Evolutionary conservation across 2,888 invertebrate genomes (phyloP).

Genomic region (Clivina fossor): DNA sequence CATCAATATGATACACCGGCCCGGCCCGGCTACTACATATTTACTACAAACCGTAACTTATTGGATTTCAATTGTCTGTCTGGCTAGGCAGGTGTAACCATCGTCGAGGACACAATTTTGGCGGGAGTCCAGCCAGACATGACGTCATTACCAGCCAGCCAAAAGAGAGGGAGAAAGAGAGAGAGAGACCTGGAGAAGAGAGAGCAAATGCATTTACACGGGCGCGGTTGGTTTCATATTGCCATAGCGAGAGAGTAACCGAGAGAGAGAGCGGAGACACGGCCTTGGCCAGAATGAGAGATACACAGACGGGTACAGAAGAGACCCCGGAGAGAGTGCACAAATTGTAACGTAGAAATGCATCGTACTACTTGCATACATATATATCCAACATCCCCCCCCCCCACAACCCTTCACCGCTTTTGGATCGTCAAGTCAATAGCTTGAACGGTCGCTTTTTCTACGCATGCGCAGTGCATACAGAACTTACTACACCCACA

Average conservation of each 20-base stretch:
- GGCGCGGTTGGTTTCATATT: constrained; percentile 31
- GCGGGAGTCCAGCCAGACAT: constrained; percentile 47
- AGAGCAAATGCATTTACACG: constrained; percentile 15
- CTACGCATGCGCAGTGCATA: too few relatives aligned
- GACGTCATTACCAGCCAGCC: constrained; percentile 40
- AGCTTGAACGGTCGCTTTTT: too few relatives aligned
- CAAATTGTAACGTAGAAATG: constrained; percentile 47
- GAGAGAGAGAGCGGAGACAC: constrained; percentile 35
- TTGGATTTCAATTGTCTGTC: too few relatives aligned
- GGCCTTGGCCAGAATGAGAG: constrained; percentile 27
- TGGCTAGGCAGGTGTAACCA: too few relatives aligned
- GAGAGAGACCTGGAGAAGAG: constrained; percentile 31
- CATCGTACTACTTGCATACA: constrained; percentile 50
- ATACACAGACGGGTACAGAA: background rate
- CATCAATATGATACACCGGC: too few relatives aligned
- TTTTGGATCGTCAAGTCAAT: too few relatives aligned
- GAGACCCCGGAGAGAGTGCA: constrained; percentile 8
- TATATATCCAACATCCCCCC: too few relatives aligned
- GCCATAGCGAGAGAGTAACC: constrained; percentile 34
- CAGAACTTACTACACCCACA: too few relatives aligned
- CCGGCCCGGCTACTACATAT: too few relatives aligned
- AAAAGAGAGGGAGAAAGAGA: constrained; percentile 35
- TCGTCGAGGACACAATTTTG: constrained; percentile 41
- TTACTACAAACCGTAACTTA: too few relatives aligned
- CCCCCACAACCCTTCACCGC: too few relatives aligned